These are phyloP conservation scores for Craniophora ligustri DNA, from an alignment of 2,888 invertebrate species.

Conservation along the genomic window DNA sequence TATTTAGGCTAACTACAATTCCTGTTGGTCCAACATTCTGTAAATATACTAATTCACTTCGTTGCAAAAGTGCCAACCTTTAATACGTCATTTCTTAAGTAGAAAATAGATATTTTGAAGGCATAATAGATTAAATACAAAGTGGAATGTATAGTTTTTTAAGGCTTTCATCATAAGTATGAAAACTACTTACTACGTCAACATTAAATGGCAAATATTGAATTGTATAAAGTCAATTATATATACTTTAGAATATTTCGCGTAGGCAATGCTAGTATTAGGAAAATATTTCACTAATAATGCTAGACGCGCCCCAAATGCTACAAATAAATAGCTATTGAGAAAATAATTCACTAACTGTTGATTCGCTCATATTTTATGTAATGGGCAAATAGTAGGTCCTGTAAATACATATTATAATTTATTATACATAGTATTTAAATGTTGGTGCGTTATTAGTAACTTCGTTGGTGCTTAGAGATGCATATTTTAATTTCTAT, in stretches of 20 bases:
- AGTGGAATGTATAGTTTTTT: constrained; percentile 84
- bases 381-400: constrained; percentile 52
- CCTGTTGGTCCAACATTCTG: constrained; percentile 78
- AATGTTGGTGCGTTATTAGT: constrained; percentile 15
- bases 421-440: constrained; percentile 16
- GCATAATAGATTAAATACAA: constrained; percentile 80
- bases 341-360: constrained; percentile 21
- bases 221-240: constrained; percentile 47
- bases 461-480: constrained; percentile 11
- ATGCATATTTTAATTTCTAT: constrained; percentile 17
- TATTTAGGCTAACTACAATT: constrained; percentile 65
- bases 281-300: constrained; percentile 50
- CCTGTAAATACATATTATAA: constrained; percentile 37
- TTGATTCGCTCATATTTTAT: constrained; percentile 27
- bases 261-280: constrained; percentile 37
- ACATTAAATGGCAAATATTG: constrained; percentile 50
- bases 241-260: constrained; percentile 50
- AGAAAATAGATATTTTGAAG: constrained; percentile 79
- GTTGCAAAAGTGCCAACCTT: constrained; percentile 59
- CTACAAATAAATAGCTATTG: constrained; percentile 15
- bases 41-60: constrained; percentile 64
- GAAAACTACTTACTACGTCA: constrained; percentile 64
- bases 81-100: constrained; percentile 61
- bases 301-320: constrained; percentile 43
- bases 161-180: constrained; percentile 86